Percentiles rank a stretch among this genome's conserved stretches.
Conservation (phyloP, 2,888 invertebrate genomes). For the Pandemis heparana region DNA sequence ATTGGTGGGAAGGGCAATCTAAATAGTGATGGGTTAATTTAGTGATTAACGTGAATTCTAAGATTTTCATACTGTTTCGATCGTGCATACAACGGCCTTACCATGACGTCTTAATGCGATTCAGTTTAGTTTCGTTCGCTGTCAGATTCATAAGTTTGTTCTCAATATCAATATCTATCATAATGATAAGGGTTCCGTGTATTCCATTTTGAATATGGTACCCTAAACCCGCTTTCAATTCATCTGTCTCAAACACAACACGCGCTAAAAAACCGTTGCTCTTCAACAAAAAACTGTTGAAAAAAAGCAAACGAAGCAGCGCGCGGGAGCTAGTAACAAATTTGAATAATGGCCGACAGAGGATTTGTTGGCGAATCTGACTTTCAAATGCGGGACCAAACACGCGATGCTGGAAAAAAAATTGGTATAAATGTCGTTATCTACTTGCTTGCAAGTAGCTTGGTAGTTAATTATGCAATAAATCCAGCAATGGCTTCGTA, state of each 20-base stretch:
- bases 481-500: not conserved
- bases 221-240: not conserved
- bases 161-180: no score
- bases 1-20: no score
- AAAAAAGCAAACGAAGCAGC: slow-evolving; percentile 36
- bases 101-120: no score
- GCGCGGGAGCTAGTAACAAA: slow-evolving; percentile 42
- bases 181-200: no score
- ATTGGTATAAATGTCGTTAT: slow-evolving; percentile 45
- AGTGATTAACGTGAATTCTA: no score
- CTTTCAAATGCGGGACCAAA: slow-evolving; percentile 54
- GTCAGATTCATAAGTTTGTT: no score
- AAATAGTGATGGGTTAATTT: no score
- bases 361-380: slow-evolving; percentile 56
- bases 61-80: no score
- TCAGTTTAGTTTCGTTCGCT: no score
- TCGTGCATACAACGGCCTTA: no score
- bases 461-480: slow-evolving; percentile 40
- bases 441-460: slow-evolving; percentile 31
- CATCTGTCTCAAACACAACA: slow-evolving; percentile 3
- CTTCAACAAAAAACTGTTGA: slow-evolving; percentile 2
- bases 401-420: slow-evolving; percentile 44
- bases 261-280: not conserved
- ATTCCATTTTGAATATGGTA: not conserved
- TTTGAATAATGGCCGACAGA: slow-evolving; percentile 56